phyloP scores from a whole-genome alignment of 2,888 invertebrate species.

The Andrena camellia region DNA sequence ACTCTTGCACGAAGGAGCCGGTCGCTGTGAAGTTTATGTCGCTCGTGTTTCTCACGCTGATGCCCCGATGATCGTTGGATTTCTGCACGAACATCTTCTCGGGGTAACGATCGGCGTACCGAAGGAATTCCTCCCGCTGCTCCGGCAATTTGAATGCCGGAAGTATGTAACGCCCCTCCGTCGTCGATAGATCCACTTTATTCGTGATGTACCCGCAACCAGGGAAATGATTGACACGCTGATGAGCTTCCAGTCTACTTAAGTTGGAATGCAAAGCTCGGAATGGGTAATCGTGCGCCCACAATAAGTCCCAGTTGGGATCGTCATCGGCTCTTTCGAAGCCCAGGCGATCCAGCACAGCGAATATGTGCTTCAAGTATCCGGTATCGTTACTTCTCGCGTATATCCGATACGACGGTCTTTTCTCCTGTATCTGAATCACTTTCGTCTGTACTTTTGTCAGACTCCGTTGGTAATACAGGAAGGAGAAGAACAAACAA shows the following conservation, averaged over 20 bases:
- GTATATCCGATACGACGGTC: conserved; percentile 88
- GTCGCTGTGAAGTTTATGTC: conserved; percentile 90
- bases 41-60: conserved; percentile 90
- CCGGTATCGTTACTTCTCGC: conserved; percentile 88
- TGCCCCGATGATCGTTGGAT: conserved; percentile 95
- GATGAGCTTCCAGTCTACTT: conserved; percentile 89
- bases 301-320: conserved; percentile 93
- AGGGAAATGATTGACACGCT: conserved; percentile 97
- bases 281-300: conserved; percentile 98
- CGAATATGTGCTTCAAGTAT: conserved; percentile 92
- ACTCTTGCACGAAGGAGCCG: conserved; percentile 96
- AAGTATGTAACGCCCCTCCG: conserved; percentile 92
- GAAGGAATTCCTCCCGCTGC: conserved; percentile 89
- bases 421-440: conserved; percentile 60
- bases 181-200: conserved; percentile 95
- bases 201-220: conserved; percentile 97
- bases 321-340: conserved; percentile 87
- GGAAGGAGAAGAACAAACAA: conserved; percentile 68
- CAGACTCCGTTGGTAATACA: conserved; percentile 65
- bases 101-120: conserved; percentile 89
- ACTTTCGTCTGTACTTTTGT: conserved; percentile 18
- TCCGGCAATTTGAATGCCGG: conserved; percentile 94
- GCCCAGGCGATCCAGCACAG: conserved; percentile 91
- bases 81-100: conserved; percentile 94
- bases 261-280: conserved; percentile 86